Conservation (phyloP, 2,797 vertebrate genomes). For the Falco rusticolus region DNA sequence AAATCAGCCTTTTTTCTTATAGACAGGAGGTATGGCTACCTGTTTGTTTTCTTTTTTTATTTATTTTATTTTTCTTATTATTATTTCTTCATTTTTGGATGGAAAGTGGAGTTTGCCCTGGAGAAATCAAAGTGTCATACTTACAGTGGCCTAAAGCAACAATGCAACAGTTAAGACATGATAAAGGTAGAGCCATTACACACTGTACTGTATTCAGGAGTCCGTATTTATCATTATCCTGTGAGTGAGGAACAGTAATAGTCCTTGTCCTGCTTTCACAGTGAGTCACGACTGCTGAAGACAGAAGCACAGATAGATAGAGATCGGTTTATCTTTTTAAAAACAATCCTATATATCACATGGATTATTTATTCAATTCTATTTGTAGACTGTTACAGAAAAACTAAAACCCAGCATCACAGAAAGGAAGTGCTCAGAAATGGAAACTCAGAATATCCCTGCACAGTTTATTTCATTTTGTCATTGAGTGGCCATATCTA, state of each 20-base stretch:
- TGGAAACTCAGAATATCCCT: neutral
- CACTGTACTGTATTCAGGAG: neutral
- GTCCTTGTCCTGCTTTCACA: neutral
- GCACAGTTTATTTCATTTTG: neutral
- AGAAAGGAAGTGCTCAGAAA: neutral
- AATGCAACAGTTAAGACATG: neutral
- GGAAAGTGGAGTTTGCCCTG: neutral
- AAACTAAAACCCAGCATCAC: neutral
- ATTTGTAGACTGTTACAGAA: neutral
- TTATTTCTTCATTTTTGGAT: neutral
- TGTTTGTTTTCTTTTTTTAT: neutral
- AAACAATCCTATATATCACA: neutral
- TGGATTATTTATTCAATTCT: neutral
- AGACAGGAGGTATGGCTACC: rapidly evolving
- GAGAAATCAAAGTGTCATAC: neutral
- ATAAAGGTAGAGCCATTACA: neutral
- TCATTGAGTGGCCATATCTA: neutral
- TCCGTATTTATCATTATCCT: neutral
- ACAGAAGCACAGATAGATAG: neutral
- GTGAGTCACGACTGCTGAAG: neutral
- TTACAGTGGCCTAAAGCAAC: neutral
- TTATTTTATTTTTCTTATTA: neutral
- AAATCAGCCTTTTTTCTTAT: neutral
- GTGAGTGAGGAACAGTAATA: neutral
- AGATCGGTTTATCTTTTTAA: neutral